A percentile compares a stretch with the other conserved stretches of the same genome.
phyloP scores from a whole-genome alignment of 2,113 vertebrate genomes.

The Syngnathus typhle region DNA sequence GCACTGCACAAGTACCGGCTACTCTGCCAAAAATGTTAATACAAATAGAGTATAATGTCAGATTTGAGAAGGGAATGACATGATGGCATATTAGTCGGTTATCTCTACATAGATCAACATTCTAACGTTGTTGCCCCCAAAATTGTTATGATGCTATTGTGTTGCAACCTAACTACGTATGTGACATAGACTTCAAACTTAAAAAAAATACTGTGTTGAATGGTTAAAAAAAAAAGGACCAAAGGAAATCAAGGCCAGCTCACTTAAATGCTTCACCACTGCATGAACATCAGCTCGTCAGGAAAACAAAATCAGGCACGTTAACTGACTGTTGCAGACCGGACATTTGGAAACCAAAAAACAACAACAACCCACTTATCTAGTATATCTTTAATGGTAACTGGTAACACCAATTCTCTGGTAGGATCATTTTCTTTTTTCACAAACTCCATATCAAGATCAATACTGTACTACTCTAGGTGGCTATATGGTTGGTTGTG shows the following conservation, averaged over 20 bases:
- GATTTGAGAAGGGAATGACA: too few species aligned
- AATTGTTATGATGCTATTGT: too few species aligned
- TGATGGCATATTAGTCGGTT: too few species aligned
- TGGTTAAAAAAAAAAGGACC: too few species aligned
- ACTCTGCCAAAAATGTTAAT: too few species aligned
- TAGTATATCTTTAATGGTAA: neutral
- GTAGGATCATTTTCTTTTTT: neutral
- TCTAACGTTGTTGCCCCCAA: too few species aligned
- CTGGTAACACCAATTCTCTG: neutral
- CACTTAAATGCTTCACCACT: neutral
- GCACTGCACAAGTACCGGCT: too few species aligned
- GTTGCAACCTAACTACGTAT: too few species aligned
- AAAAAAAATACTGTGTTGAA: too few species aligned
- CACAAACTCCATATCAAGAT: neutral
- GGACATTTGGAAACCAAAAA: neutral
- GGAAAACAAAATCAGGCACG: neutral
- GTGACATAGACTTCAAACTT: too few species aligned
- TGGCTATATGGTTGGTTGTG: neutral
- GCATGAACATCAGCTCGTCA: neutral
- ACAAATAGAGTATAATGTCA: neutral
- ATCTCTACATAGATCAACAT: too few species aligned
- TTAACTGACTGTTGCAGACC: neutral
- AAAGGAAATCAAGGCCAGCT: too few species aligned
- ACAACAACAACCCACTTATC: neutral
- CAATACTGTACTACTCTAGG: conserved; percentile 1